These are phyloP conservation scores for Phodopus roborovskii DNA, from an alignment of 2,113 vertebrate genomes.

Conservation along the genomic window DNA sequence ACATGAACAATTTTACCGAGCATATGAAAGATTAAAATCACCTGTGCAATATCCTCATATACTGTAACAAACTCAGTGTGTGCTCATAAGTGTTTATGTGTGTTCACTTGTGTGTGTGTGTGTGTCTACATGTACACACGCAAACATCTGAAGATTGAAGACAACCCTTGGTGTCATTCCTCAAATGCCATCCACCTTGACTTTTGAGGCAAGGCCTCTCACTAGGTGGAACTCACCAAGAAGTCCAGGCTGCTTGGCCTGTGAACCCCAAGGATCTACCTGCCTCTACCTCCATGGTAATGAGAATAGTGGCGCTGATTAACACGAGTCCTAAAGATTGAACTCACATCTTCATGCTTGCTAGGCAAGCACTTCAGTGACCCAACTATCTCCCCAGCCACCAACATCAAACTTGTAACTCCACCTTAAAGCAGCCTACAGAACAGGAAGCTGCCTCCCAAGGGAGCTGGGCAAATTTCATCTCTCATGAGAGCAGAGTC, in stretches of 20 bases:
- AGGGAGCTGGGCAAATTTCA: neutral
- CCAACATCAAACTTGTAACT: neutral
- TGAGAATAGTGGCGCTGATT: neutral
- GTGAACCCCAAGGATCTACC: too few relatives aligned
- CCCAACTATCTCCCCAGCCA: neutral
- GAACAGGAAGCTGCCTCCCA: neutral
- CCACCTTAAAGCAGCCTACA: neutral
- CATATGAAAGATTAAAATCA: neutral
- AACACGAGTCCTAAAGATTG: too few relatives aligned
- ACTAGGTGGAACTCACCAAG: neutral
- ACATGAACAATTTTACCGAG: neutral
- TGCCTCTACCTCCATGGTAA: neutral
- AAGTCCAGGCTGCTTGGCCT: too few relatives aligned
- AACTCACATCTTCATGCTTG: too few relatives aligned
- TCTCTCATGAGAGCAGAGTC: neutral
- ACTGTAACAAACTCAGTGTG: neutral
- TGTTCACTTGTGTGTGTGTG: neutral
- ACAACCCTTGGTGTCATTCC: neutral
- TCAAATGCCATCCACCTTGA: neutral
- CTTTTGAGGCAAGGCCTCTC: neutral
- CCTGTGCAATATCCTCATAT: neutral
- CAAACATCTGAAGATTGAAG: neutral
- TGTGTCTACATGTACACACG: neutral
- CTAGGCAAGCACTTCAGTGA: neutral
- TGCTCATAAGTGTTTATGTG: neutral